Base-by-base conservation (phyloP, 2,888 invertebrate genomes). In the Mechanitis messenoides region DNA sequence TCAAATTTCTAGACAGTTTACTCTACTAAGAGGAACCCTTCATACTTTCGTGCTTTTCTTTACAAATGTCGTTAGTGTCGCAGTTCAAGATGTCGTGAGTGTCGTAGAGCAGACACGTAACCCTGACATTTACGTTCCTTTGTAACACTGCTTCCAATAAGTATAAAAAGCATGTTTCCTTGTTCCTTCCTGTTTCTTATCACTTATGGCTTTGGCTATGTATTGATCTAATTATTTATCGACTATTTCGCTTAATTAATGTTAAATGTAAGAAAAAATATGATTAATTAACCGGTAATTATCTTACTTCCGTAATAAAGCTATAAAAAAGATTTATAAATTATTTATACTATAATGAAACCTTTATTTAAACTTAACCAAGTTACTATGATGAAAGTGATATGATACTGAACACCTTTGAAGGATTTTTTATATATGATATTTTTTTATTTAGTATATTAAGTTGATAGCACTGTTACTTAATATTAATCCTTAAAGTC, bases 111-210 rank as follows among this genome's bases (percentile, higher is more conserved):
- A 62, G 64, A 56, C 55, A 54, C 62, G 55, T 55, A 64, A 58
- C 66, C 66, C 53, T 66, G 66, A 66, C 66, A 66, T 66, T 66
- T 66, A 47, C 54, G 46, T 53, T 55, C 57, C 59, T 57, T 58
- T 59, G 46, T 61, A 53, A 58, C 53, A 59, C 38, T 59, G 55
- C 38, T 62, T 62, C 42, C 55, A 60, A 42, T 42, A 42, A 42
- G 3, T 46, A 31, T 53, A 61, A 50, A 53, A 58, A 60, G 60
- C 58, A 12, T 55, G 50, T 38, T 66, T 63, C 66, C 66, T 59
- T 55, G 56, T 64, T 60, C 58, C 60, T 66, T 66, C 61, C 64
- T 62, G 50, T 53, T 35, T 31, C 33, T 31, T 33, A 57, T 57
- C 11, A 35, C 35, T 50, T 28, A 31, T 4, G 50, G 50, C 50